phyloP scores from a whole-genome alignment of 2,797 vertebrate species.

The Dipus sagitta region DNA sequence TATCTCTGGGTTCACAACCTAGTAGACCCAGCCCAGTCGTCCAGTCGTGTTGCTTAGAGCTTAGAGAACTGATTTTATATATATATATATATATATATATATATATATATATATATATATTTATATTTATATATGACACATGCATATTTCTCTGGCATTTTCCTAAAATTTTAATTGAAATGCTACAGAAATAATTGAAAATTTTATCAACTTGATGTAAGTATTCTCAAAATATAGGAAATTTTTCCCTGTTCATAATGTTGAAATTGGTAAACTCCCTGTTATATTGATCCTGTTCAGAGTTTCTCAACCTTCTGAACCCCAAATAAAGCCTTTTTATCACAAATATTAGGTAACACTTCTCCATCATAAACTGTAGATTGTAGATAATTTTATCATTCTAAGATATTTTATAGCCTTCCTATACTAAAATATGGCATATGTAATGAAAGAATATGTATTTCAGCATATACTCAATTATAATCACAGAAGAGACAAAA shows the following conservation, averaged over 20 bases:
- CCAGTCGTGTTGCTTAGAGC: too few relatives aligned
- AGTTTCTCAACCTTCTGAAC: background rate
- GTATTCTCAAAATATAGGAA: background rate
- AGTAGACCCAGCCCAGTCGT: too few relatives aligned
- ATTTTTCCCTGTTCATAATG: background rate
- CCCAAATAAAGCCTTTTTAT: background rate
- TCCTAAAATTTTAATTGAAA: background rate
- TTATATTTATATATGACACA: background rate
- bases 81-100: too few relatives aligned
- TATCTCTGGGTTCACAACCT: background rate
- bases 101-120: too few relatives aligned
- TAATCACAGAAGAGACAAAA: background rate
- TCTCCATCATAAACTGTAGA: constrained; percentile 13
- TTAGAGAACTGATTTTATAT: too few relatives aligned
- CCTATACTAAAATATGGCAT: background rate
- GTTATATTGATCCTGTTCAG: background rate
- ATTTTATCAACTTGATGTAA: background rate
- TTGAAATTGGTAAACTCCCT: background rate
- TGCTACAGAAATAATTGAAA: background rate
- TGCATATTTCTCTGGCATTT: background rate
- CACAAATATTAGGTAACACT: constrained; percentile 6
- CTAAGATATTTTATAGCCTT: background rate
- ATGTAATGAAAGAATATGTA: background rate
- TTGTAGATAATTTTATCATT: background rate
- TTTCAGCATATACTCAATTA: background rate